Conservation (phyloP, 2,113 vertebrate species). For the Trichechus manatus region DNA sequence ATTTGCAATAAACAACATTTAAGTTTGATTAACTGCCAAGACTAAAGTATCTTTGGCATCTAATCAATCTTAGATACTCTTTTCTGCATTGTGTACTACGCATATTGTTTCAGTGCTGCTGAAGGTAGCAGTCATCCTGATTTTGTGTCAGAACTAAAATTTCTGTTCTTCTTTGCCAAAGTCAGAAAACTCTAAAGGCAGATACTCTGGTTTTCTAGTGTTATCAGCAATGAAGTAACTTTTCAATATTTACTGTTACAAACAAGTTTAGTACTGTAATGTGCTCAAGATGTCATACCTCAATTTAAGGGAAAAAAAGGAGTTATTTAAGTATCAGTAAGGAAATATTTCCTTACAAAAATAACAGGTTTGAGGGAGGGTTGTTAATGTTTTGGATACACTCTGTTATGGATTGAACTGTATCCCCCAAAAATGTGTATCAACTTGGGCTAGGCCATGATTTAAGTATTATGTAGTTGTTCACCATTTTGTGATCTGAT, state of each 20-base stretch:
- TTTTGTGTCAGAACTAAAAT: neutral
- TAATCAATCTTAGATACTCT: slow-evolving; percentile 13
- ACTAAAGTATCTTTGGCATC: slow-evolving; percentile 4
- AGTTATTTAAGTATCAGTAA: neutral
- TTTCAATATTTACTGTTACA: neutral
- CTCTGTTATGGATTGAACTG: no score
- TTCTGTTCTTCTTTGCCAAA: neutral
- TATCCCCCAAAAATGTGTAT: no score
- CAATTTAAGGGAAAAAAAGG: neutral
- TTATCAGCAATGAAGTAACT: neutral
- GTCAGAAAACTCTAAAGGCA: neutral
- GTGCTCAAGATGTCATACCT: neutral
- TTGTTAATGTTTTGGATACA: neutral
- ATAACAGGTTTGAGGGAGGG: neutral
- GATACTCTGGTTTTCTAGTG: neutral
- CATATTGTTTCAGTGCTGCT: neutral
- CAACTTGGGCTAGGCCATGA: no score
- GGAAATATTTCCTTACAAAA: neutral
- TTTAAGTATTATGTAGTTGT: no score
- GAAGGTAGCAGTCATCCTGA: neutral
- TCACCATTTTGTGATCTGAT: no score
- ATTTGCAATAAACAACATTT: slow-evolving; percentile 51
- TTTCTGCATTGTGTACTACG: neutral
- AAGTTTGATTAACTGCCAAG: slow-evolving; percentile 48
- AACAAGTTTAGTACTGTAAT: neutral